Conservation (phyloP, 2,888 invertebrate species). For the Antheraea assamensis region DNA sequence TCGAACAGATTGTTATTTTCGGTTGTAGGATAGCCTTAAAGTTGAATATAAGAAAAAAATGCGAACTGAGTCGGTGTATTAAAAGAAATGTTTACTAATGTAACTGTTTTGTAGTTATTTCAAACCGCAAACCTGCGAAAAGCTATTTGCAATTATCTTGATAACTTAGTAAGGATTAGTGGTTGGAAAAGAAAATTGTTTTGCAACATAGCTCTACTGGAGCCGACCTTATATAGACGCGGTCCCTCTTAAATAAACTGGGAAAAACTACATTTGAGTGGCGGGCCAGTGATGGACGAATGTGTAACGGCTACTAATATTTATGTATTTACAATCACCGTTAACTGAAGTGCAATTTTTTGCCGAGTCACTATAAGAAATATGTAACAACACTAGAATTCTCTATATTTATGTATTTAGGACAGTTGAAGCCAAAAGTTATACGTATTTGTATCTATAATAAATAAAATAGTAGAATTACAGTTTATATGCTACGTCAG, state of each 20-base stretch:
- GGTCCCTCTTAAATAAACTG: not conserved
- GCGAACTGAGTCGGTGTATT: not conserved
- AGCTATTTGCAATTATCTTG: constrained; percentile 10
- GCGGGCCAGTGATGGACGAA: not conserved
- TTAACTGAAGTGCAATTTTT: not conserved
- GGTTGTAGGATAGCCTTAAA: not conserved
- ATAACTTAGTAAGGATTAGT: not conserved
- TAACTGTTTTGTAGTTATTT: not conserved
- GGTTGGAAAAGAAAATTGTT: not conserved
- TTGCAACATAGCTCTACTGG: not conserved
- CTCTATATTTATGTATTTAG: too few species aligned
- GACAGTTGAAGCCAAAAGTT: too few species aligned
- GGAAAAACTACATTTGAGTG: not conserved
- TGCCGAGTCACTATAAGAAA: not conserved
- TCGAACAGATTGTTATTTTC: too few species aligned
- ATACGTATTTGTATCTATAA: too few species aligned
- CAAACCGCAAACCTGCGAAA: not conserved
- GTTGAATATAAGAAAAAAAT: not conserved
- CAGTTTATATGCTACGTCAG: not conserved
- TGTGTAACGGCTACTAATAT: not conserved
- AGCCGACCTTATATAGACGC: too few species aligned
- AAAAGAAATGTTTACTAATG: not conserved
- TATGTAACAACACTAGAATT: too few species aligned
- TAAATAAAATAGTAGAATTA: not conserved
- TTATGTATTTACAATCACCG: not conserved